phyloP scores from a whole-genome alignment of 2,888 invertebrate species.

The Biston stratarius region DNA sequence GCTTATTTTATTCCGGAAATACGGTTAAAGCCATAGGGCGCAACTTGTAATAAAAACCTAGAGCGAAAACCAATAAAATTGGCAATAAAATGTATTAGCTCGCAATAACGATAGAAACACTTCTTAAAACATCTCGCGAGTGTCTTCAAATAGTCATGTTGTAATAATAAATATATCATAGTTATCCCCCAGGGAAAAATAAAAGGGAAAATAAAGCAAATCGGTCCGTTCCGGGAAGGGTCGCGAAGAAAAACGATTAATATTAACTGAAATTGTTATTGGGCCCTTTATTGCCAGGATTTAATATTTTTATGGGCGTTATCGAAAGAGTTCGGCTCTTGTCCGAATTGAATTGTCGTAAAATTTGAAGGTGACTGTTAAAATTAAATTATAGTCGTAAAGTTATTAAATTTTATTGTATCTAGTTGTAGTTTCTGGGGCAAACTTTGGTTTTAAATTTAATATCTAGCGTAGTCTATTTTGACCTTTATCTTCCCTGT shows the following conservation, averaged over 20 bases:
- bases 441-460: slow-evolving; percentile 5
- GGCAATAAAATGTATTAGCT: slow-evolving; percentile 54
- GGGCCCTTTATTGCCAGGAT: slow-evolving; percentile 73
- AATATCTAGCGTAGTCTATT: not conserved
- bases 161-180: slow-evolving; percentile 85
- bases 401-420: slow-evolving; percentile 24
- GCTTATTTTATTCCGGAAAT: no score
- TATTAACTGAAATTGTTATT: slow-evolving; percentile 85
- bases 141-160: slow-evolving; percentile 75
- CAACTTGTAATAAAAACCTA: not conserved
- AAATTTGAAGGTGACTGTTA: slow-evolving; percentile 53
- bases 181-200: slow-evolving; percentile 79
- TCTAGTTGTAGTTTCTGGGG: slow-evolving; percentile 4
- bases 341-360: slow-evolving; percentile 65
- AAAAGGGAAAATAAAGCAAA: slow-evolving; percentile 84
- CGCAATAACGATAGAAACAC: slow-evolving; percentile 61
- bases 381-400: slow-evolving; percentile 52
- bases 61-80: slow-evolving; percentile 51
- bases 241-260: slow-evolving; percentile 85
- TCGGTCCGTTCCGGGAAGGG: slow-evolving; percentile 76
- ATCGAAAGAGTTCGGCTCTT: slow-evolving; percentile 75
- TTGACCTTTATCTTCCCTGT: not conserved
- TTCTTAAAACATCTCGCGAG: slow-evolving; percentile 80
- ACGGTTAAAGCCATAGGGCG: no score
- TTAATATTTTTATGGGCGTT: slow-evolving; percentile 81